Evolutionary conservation across 1,140 invertebrate species (phyloP).

Genomic region (Diorhabda elongata): DNA sequence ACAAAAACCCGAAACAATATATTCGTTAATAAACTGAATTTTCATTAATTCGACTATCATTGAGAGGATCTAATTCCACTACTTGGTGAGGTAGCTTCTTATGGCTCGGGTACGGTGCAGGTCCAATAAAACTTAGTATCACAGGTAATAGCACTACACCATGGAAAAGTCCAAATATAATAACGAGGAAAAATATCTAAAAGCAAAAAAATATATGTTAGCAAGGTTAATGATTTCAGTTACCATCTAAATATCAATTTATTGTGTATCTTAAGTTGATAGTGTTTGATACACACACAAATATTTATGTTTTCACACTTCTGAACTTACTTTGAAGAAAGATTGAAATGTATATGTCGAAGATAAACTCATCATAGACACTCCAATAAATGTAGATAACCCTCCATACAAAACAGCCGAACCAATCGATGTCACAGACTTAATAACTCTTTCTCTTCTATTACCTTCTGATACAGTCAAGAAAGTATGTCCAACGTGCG

Average conservation of each 20-base stretch:
- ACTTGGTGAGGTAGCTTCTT: conserved; percentile 30
- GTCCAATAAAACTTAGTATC: conserved; percentile 68
- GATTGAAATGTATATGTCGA: conserved; percentile 74
- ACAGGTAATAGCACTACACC: conserved; percentile 74
- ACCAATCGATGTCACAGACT: conserved; percentile 72
- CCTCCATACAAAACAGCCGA: conserved; percentile 77
- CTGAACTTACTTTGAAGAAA: conserved; percentile 65
- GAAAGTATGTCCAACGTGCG: conserved; percentile 83
- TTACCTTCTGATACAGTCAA: conserved; percentile 54
- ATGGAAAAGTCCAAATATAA: conserved; percentile 71
- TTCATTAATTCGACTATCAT: no score
- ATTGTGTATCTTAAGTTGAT: not conserved
- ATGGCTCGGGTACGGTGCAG: conserved; percentile 49
- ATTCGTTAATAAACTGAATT: no score
- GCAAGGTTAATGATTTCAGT: not conserved
- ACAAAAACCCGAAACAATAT: no score
- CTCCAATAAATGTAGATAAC: conserved; percentile 73
- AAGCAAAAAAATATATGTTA: conserved; percentile 32
- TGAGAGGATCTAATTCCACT: not conserved
- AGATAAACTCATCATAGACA: conserved; percentile 67
- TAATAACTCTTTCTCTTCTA: conserved; percentile 58
- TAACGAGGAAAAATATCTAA: conserved; percentile 70
- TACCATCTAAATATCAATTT: not conserved
- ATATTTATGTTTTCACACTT: conserved; percentile 9
- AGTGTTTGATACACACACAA: not conserved